Evolutionary conservation across 2,113 vertebrate species (phyloP).

Genomic region (Phasianus colchicus): DNA sequence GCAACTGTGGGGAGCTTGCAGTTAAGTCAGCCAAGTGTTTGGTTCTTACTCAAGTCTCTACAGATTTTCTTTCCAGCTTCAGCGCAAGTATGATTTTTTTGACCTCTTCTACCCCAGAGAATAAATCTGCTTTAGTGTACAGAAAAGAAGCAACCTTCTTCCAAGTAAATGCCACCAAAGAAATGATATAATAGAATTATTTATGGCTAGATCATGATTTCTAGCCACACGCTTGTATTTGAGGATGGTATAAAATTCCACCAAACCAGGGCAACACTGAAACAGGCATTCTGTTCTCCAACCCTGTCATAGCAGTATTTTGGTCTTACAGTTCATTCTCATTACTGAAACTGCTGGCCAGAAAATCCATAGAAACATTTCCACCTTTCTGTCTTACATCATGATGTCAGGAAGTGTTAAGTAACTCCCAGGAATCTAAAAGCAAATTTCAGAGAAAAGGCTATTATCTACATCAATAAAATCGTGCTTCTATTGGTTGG

Average conservation of each 20-base stretch:
- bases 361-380: background rate
- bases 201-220: background rate
- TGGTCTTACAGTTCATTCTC: conserved; percentile 3
- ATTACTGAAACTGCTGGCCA: conserved; percentile 39
- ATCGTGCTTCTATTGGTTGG: background rate
- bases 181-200: conserved; percentile 26
- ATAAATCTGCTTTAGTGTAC: background rate
- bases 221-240: background rate
- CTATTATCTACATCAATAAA: background rate
- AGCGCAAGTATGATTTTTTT: conserved; percentile 14
- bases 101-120: conserved; percentile 16
- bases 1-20: background rate
- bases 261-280: background rate
- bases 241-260: conserved; percentile 38
- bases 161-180: conserved; percentile 51
- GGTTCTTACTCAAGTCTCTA: conserved; percentile 8
- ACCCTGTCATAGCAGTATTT: conserved; percentile 1
- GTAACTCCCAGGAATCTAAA: background rate
- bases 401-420: background rate
- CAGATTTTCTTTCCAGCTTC: conserved; percentile 10
- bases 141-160: background rate
- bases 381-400: conserved; percentile 4
- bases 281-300: background rate
- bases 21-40: background rate
- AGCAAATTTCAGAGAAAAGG: background rate